Conservation (phyloP, 2,113 vertebrate species). For the Poecilia latipinna region DNA sequence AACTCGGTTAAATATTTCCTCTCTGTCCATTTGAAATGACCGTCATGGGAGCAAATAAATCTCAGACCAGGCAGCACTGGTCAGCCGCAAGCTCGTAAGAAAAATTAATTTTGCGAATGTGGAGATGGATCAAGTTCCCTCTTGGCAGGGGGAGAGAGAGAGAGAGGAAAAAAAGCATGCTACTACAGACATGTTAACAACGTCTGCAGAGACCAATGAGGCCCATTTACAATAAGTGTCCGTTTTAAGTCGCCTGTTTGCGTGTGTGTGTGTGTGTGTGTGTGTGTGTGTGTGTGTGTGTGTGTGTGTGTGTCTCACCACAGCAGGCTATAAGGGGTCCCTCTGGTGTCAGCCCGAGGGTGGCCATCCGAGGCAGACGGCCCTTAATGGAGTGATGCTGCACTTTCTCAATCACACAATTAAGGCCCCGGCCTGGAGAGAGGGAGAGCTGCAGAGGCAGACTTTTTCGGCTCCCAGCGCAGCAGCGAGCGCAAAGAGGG, state of each 20-base stretch:
- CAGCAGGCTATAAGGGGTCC: slow-evolving; percentile 68
- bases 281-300: slow-evolving; percentile 39
- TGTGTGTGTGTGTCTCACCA: slow-evolving; percentile 45
- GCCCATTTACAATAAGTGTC: slow-evolving; percentile 79
- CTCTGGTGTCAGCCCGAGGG: slow-evolving; percentile 73
- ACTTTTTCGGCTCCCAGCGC: slow-evolving; percentile 22
- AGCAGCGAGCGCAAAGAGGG: slow-evolving; percentile 49
- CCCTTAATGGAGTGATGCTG: slow-evolving; percentile 77
- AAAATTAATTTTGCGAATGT: slow-evolving; percentile 78
- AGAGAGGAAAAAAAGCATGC: slow-evolving; percentile 31
- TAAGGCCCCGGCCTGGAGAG: slow-evolving; percentile 59
- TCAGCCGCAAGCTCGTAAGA: slow-evolving; percentile 67
- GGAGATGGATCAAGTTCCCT: slow-evolving; percentile 75
- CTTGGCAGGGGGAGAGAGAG: slow-evolving; percentile 46
- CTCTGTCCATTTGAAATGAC: slow-evolving; percentile 39
- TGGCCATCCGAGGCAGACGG: slow-evolving; percentile 74
- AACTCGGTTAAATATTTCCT: slow-evolving; percentile 33
- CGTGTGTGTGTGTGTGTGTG: slow-evolving; percentile 33
- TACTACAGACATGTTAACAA: slow-evolving; percentile 78
- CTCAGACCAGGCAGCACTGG: slow-evolving; percentile 55
- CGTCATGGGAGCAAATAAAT: slow-evolving; percentile 54
- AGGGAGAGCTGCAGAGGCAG: slow-evolving; percentile 33
- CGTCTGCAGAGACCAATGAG: slow-evolving; percentile 77
- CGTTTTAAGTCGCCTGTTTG: slow-evolving; percentile 67
- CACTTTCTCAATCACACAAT: slow-evolving; percentile 82